phyloP scores from a whole-genome alignment of 2,797 vertebrate species.

The Gorsachius magnificus region DNA sequence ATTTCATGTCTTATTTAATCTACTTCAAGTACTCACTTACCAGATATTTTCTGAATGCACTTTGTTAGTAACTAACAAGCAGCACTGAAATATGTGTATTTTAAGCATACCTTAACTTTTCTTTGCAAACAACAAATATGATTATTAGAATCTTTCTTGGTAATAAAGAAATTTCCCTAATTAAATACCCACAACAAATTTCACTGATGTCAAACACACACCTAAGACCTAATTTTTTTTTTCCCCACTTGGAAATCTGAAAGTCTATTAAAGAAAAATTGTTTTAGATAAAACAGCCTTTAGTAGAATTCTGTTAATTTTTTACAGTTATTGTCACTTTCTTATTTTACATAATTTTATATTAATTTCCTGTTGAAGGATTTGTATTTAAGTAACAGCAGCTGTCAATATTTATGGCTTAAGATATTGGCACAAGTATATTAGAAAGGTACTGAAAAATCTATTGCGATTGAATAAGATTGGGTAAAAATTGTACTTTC shows the following conservation, averaged over 20 bases:
- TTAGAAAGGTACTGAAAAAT: not conserved
- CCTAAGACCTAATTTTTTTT: not conserved
- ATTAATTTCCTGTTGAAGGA: not conserved
- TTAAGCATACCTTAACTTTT: not conserved
- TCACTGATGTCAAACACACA: not conserved
- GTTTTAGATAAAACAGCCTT: not conserved
- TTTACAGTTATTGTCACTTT: not conserved
- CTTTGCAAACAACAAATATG: not conserved
- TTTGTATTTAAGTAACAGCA: slow-evolving; percentile 4
- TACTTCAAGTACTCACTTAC: not conserved
- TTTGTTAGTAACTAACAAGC: not conserved
- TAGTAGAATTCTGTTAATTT: not conserved
- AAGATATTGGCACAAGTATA: not conserved
- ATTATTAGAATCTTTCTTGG: not conserved
- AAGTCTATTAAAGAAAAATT: not conserved
- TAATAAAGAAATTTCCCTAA: not conserved
- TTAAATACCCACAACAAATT: not conserved
- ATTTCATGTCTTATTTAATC: not conserved
- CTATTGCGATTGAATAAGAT: not conserved
- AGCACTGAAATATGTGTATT: not conserved
- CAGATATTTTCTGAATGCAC: not conserved
- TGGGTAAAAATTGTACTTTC: not conserved
- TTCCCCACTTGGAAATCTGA: not conserved
- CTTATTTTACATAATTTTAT: not conserved
- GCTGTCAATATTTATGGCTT: not conserved